Evolutionary conservation across 2,113 vertebrate genomes (phyloP).

Genomic region (Calidris pugnax): DNA sequence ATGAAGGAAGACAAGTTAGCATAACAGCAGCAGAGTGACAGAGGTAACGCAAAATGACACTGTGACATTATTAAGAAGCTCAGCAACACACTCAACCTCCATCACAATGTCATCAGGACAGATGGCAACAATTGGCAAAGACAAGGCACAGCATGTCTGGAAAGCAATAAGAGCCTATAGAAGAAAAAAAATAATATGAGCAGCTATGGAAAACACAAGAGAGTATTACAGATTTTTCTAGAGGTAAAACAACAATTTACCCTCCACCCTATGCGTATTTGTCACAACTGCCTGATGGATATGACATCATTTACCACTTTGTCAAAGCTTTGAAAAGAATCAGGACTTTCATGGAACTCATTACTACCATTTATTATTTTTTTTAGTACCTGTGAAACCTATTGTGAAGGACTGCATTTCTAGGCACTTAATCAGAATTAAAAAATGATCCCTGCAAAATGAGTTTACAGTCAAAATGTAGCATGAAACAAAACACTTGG

Average conservation of each 20-base stretch:
- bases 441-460: not conserved
- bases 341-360: not conserved
- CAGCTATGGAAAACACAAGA: conserved; percentile 42
- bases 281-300: not conserved
- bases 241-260: not conserved
- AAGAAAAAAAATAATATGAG: conserved; percentile 56
- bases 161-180: conserved; percentile 60
- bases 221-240: conserved; percentile 10
- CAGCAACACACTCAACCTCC: conserved; percentile 57
- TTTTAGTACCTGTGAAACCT: not conserved
- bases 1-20: conserved; percentile 22
- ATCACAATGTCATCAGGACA: conserved; percentile 71
- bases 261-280: not conserved
- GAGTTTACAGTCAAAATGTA: not conserved
- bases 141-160: conserved; percentile 56
- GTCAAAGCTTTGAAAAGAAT: not conserved
- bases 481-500: not conserved
- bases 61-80: conserved; percentile 68
- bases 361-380: not conserved
- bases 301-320: not conserved
- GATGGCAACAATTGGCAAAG: conserved; percentile 71
- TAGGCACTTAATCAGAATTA: not conserved
- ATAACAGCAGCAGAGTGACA: conserved; percentile 55
- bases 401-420: not conserved
- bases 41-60: conserved; percentile 53